Evolutionary conservation across 2,888 invertebrate genomes (phyloP).

Genomic region (Cephus rjabovi): DNA sequence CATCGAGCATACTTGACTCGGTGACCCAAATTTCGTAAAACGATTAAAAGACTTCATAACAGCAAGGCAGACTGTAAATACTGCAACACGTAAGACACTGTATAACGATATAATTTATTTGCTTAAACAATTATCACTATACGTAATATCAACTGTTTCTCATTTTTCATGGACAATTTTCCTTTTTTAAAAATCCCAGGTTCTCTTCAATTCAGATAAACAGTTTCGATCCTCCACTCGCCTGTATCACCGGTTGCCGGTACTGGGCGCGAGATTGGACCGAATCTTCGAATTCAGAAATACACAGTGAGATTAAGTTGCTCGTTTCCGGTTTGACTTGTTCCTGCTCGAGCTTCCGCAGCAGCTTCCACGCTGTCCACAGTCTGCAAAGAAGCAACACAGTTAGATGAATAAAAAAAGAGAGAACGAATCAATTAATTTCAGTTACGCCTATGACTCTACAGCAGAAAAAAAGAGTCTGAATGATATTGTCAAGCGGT

Average conservation of each 20-base stretch:
- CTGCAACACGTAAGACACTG: neutral
- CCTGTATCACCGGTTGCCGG: neutral
- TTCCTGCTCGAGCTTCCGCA: slow-evolving; percentile 63
- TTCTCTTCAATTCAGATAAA: neutral
- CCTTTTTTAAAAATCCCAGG: neutral
- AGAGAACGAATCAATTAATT: slow-evolving; percentile 6
- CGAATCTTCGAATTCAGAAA: slow-evolving; percentile 66
- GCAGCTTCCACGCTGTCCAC: slow-evolving; percentile 68
- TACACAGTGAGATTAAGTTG: slow-evolving; percentile 80
- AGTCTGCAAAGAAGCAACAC: slow-evolving; percentile 60
- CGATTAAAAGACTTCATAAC: neutral
- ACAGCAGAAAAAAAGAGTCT: neutral
- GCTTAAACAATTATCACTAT: neutral
- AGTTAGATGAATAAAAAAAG: slow-evolving; percentile 11
- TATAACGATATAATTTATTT: neutral
- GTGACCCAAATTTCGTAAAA: slow-evolving; percentile 14
- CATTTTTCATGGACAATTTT: neutral
- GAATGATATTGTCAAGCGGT: neutral
- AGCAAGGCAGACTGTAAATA: neutral
- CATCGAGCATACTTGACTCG: slow-evolving; percentile 3
- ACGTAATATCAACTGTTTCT: neutral
- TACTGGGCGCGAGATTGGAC: neutral
- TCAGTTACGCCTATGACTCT: slow-evolving; percentile 5
- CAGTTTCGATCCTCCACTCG: neutral
- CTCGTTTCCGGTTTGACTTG: slow-evolving; percentile 65